phyloP scores from a whole-genome alignment of 2,797 vertebrate species.

The Rhyacichthys aspro region DNA sequence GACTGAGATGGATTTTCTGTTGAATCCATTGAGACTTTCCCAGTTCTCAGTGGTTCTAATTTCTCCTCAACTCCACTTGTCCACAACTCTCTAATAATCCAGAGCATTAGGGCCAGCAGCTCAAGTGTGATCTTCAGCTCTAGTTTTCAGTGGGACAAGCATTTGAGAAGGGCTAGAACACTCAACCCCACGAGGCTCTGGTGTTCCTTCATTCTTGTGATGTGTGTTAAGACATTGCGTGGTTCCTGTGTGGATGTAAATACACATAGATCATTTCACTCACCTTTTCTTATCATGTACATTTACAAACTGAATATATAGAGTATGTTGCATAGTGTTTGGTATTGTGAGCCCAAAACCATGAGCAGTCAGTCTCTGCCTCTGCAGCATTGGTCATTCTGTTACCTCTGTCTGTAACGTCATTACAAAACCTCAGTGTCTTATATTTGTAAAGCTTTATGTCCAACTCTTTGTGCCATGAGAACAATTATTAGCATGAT shows the following conservation, averaged over 20 bases:
- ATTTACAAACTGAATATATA: too few species aligned
- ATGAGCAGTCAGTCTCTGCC: too few species aligned
- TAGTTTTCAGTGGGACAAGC: conserved; percentile 14
- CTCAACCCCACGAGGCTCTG: conserved; percentile 39
- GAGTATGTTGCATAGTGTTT: too few species aligned
- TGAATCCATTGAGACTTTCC: not conserved
- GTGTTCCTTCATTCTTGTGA: conserved; percentile 52
- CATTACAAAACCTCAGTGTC: conserved; percentile 22
- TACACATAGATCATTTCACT: too few species aligned
- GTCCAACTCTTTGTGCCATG: conserved; percentile 17
- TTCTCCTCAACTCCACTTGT: conserved; percentile 11
- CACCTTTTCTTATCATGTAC: too few species aligned
- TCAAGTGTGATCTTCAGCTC: conserved; percentile 7
- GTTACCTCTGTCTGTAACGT: conserved; percentile 10
- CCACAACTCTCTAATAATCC: conserved; percentile 6
- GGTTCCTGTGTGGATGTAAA: too few species aligned
- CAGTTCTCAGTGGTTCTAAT: not conserved
- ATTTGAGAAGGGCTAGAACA: conserved; percentile 79
- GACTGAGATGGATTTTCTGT: not conserved
- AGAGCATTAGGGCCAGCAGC: conserved; percentile 11
- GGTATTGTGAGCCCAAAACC: not conserved
- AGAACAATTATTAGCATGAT: conserved; percentile 39
- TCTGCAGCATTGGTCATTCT: conserved; percentile 7
- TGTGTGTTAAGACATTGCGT: not conserved
- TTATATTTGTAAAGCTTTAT: conserved; percentile 51